Evolutionary conservation across 2,888 invertebrate genomes (phyloP).

Genomic region (Sylvicola cinctus): DNA sequence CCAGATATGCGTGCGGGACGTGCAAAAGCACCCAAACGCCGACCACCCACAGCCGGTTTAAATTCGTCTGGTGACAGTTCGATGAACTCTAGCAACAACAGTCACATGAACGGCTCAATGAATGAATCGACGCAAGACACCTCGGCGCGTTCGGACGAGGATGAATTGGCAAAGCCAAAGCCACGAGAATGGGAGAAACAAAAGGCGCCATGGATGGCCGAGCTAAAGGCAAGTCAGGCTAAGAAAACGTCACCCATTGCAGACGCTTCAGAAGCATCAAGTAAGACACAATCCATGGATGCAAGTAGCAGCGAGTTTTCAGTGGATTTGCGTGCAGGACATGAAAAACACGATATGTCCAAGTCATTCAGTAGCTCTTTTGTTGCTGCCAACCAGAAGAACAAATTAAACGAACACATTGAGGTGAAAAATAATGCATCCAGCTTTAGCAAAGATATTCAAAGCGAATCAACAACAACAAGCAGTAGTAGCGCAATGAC

Average conservation of each 20-base stretch:
- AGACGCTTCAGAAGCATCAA: conserved; percentile 6
- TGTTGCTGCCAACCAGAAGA: conserved; percentile 1
- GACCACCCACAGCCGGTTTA: conserved; percentile 34
- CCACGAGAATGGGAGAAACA: conserved; percentile 51
- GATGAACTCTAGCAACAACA: conserved; percentile 13
- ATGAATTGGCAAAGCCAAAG: conserved; percentile 35
- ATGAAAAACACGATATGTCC: conserved; percentile 6
- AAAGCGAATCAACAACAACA: conserved; percentile 2
- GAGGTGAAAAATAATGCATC: conserved; percentile 5
- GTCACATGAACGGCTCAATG: conserved; percentile 16
- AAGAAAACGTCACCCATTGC: conserved; percentile 21
- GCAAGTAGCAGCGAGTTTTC: conserved; percentile 5
- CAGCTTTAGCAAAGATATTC: conserved; percentile 4
- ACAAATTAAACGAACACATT: conserved; percentile 1
- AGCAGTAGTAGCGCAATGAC: conserved; percentile 4
- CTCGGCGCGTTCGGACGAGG: conserved; percentile 9
- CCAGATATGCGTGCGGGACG: conserved; percentile 42
- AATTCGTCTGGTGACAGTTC: conserved; percentile 18
- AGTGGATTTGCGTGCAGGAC: neutral
- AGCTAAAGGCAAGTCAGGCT: conserved; percentile 53
- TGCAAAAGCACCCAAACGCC: conserved; percentile 33
- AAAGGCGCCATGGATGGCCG: conserved; percentile 62
- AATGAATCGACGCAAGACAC: conserved; percentile 19
- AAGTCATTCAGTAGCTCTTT: conserved; percentile 8
- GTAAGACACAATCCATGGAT: conserved; percentile 12